Evolutionary conservation across 2,113 vertebrate genomes (phyloP).

Genomic region (Misgurnus mizolepis): DNA sequence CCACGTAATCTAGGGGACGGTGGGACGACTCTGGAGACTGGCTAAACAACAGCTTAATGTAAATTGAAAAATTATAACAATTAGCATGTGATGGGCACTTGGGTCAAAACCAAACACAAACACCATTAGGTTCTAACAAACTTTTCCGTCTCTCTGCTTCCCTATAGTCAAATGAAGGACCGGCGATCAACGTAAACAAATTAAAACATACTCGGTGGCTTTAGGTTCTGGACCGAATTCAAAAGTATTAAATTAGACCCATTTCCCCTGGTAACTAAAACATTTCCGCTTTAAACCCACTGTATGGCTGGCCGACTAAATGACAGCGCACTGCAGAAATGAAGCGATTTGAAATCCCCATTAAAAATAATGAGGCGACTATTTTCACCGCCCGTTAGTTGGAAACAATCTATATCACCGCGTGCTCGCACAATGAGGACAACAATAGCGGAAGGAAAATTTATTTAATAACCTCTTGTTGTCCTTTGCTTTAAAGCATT

Average conservation of each 20-base stretch:
- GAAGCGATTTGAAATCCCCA: constrained; percentile 51
- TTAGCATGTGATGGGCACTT: constrained; percentile 49
- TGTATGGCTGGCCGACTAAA: constrained; percentile 30
- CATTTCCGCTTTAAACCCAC: constrained; percentile 31
- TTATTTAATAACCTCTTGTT: constrained; percentile 52
- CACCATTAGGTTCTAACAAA: constrained; percentile 48
- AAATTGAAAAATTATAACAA: constrained; percentile 62
- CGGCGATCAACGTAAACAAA: constrained; percentile 51
- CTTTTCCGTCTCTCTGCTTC: constrained; percentile 5
- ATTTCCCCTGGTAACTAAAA: constrained; percentile 18
- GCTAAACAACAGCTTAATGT: constrained; percentile 46
- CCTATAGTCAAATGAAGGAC: constrained; percentile 34
- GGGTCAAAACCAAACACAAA: constrained; percentile 46
- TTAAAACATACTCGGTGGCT: constrained; percentile 40
- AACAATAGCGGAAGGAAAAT: constrained; percentile 45
- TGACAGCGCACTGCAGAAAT: constrained; percentile 46
- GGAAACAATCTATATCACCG: constrained; percentile 49
- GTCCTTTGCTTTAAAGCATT: constrained; percentile 31
- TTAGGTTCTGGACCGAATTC: constrained; percentile 39
- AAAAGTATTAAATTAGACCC: constrained; percentile 14
- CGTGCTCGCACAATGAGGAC: constrained; percentile 31
- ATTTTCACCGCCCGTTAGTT: constrained; percentile 44
- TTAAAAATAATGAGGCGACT: constrained; percentile 58
- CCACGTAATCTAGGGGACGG: constrained; percentile 26
- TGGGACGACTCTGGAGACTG: constrained; percentile 1